A percentile compares a stretch with the other conserved stretches of the same genome.
phyloP scores from a whole-genome alignment of 2,797 vertebrate genomes.

The Sphenodon punctatus region DNA sequence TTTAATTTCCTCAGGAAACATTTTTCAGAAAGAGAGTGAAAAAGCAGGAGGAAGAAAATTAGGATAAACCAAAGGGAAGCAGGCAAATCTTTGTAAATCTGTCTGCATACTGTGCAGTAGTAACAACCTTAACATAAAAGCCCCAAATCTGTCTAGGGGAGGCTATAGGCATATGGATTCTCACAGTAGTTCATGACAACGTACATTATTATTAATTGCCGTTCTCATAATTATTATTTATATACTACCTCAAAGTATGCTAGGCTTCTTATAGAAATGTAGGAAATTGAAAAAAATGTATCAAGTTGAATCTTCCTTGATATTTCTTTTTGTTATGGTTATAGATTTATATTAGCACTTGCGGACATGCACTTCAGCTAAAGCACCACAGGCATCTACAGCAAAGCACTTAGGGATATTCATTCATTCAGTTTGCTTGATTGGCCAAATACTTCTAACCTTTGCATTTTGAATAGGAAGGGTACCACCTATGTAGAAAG shows the following conservation, averaged over 20 bases:
- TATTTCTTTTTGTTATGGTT: not conserved
- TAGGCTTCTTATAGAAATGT: not conserved
- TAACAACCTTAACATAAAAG: fast-evolving
- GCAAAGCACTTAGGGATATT: fast-evolving
- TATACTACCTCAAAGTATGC: not conserved
- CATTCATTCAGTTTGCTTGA: not conserved
- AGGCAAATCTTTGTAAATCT: not conserved
- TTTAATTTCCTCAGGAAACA: not conserved
- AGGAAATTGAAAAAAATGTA: not conserved
- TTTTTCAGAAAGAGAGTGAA: not conserved
- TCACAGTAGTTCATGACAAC: not conserved
- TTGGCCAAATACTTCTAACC: not conserved
- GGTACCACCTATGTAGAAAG: not conserved
- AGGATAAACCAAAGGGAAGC: not conserved
- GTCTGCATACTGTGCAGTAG: not conserved
- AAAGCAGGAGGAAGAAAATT: too few relatives aligned
- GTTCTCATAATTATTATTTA: not conserved
- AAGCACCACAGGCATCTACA: not conserved
- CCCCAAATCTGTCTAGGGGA: not conserved
- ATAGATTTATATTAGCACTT: not conserved
- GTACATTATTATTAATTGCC: not conserved
- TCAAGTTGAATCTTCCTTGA: not conserved
- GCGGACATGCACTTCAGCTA: not conserved
- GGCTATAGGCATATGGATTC: not conserved
- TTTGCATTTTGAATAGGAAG: not conserved